Base-by-base conservation (phyloP, 2,113 vertebrate species). In the Phaethornis superciliosus region DNA sequence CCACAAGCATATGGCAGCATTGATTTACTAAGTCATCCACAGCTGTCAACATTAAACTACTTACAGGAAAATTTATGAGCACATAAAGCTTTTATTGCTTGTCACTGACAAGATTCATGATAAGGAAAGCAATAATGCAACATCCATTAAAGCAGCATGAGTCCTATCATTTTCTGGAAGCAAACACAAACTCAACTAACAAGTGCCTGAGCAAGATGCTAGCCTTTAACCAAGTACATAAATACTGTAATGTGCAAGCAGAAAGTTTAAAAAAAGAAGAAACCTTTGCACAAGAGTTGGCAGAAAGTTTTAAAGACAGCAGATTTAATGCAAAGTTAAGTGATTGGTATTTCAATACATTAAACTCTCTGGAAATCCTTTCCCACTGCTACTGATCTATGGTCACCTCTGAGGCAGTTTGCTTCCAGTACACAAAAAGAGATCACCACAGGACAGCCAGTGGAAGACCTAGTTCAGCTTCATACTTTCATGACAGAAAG, bases 31-130 rank as follows among this genome's bases (percentile, higher is more conserved):
- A 92, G 74, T 56, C 68, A 96, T 93, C 81, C 52, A 64, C 72
- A 79, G 75, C 3, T 92, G 91, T 94, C 95, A 94, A 75, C 68
- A 63, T 84, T 80, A 67, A 92, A 90, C 68, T 90, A 96, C 94
- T 96, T 95, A 94, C 9, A 84, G 68, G 77, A 72, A 94, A 96
- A 96, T 95, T 94, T 94, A 97, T 51, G 81, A 92, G 69, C 84
- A 86, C 46, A 72, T 96, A 94, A 95, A 92, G 69, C 80, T 70
- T 95, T 94, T 94, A 96, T 77, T 75, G 76, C 89, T 96, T 92
- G 94, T 94, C 91, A 86, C 81, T 85, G 85, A 94, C 88, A 97
- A 94, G 88, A 96, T 94, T 91, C 90, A 93, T 46, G 92, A 93
- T 84, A 95, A 90, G 85, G 67, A 93, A 93, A 91, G 89, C 81